Conservation (phyloP, 2,113 vertebrate species). For the Hydropotes inermis region DNA sequence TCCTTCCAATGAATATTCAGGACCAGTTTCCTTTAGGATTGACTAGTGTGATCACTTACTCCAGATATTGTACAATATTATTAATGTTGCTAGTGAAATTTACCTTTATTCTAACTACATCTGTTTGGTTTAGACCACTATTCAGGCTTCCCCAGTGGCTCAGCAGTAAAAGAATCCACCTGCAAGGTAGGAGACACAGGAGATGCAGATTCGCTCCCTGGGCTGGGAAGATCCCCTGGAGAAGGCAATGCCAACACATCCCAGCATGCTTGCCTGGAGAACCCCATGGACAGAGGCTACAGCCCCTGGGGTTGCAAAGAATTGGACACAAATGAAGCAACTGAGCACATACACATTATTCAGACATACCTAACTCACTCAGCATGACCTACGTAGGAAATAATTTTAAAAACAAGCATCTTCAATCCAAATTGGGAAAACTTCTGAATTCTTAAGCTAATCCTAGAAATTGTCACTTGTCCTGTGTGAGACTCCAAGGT, state of each 20-base stretch:
- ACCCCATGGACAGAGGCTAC: neutral
- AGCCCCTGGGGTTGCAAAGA: neutral
- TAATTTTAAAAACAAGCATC: slow-evolving; percentile 48
- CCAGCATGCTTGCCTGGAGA: neutral
- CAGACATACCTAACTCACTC: neutral
- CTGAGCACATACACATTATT: neutral
- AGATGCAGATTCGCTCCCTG: neutral
- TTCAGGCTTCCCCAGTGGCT: neutral
- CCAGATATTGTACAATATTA: slow-evolving; percentile 4
- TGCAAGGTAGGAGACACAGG: neutral
- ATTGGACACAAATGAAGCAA: neutral
- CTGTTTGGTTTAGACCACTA: slow-evolving; percentile 22
- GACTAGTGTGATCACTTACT: neutral
- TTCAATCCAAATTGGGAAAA: slow-evolving; percentile 28
- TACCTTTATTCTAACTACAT: slow-evolving; percentile 24
- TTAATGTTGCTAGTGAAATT: slow-evolving; percentile 41
- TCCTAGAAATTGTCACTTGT: neutral
- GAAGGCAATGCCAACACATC: neutral
- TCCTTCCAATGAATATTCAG: neutral
- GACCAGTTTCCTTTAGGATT: neutral
- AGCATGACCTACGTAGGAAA: slow-evolving; percentile 47
- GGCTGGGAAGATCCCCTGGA: neutral
- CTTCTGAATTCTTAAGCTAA: slow-evolving; percentile 25
- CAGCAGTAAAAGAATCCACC: neutral
- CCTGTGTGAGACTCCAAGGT: neutral